These are phyloP conservation scores for Hymenopus coronatus DNA, from an alignment of 2,888 invertebrate species.

Conservation along the genomic window DNA sequence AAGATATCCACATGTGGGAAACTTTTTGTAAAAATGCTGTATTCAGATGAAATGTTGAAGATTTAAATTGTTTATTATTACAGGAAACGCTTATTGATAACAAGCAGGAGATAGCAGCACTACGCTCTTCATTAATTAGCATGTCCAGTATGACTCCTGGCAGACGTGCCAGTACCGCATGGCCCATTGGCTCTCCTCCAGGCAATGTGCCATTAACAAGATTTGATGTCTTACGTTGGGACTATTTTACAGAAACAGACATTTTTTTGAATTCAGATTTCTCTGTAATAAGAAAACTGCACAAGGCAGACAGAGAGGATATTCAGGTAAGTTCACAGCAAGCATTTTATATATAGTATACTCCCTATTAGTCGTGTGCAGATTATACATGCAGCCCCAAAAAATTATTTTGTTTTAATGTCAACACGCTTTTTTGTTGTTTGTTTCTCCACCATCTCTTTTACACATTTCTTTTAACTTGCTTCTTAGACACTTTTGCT, in stretches of 20 bases:
- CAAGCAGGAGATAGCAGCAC: constrained; percentile 46
- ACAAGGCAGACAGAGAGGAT: constrained; percentile 66
- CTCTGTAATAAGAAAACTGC: constrained; percentile 63
- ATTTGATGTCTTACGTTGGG: constrained; percentile 83
- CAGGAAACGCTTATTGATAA: constrained; percentile 38
- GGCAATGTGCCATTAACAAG: constrained; percentile 67
- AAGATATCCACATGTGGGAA: no score
- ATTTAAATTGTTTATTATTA: constrained; percentile 16
- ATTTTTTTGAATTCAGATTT: constrained; percentile 79
- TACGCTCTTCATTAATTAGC: constrained; percentile 49
- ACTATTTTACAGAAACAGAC: constrained; percentile 80
- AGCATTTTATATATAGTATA: not conserved
- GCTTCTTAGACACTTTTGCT: no score
- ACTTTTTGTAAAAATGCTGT: no score
- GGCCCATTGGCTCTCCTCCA: constrained; percentile 73
- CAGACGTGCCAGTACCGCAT: constrained; percentile 44
- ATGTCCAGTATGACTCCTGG: constrained; percentile 49
- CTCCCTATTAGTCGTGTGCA: no score
- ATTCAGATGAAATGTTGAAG: no score
- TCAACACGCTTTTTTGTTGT: no score
- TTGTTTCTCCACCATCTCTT: no score
- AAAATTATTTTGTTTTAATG: no score
- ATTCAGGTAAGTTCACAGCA: constrained; percentile 52
- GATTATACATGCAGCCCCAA: no score
- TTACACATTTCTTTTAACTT: no score